Evolutionary conservation across 2,797 vertebrate species (phyloP).

Genomic region (Simalia tracyae): DNA sequence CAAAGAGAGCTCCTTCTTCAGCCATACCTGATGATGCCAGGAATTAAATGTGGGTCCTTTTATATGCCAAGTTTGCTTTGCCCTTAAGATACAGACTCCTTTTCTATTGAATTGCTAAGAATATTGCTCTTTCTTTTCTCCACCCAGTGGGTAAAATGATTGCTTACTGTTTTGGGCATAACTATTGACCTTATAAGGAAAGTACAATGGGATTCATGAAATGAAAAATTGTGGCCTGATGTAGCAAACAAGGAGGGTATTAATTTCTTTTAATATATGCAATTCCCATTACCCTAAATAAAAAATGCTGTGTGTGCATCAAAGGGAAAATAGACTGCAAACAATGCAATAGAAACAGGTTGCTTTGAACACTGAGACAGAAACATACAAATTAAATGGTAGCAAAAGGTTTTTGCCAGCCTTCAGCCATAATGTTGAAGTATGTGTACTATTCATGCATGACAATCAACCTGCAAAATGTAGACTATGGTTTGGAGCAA

Average conservation of each 20-base stretch:
- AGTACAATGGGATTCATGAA: neutral
- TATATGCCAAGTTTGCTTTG: neutral
- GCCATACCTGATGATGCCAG: neutral
- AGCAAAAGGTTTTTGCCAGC: neutral
- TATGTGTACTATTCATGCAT: neutral
- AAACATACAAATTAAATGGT: neutral
- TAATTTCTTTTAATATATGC: conserved; percentile 12
- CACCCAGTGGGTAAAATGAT: neutral
- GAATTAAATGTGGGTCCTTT: neutral
- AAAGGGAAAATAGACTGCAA: neutral
- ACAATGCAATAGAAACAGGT: neutral
- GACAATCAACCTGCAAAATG: neutral
- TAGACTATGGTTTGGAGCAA: neutral
- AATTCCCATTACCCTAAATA: conserved; percentile 1
- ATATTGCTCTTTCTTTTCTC: neutral
- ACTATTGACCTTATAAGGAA: neutral
- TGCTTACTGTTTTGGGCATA: neutral
- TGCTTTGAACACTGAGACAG: neutral
- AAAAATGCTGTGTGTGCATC: conserved; percentile 4
- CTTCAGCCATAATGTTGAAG: neutral
- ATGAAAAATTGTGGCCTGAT: neutral
- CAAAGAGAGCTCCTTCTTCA: neutral
- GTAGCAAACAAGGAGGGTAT: conserved; percentile 18
- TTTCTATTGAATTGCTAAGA: neutral
- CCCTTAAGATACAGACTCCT: neutral